phyloP scores from a whole-genome alignment of 2,888 invertebrate genomes.

The Malthinus seriepunctatus region DNA sequence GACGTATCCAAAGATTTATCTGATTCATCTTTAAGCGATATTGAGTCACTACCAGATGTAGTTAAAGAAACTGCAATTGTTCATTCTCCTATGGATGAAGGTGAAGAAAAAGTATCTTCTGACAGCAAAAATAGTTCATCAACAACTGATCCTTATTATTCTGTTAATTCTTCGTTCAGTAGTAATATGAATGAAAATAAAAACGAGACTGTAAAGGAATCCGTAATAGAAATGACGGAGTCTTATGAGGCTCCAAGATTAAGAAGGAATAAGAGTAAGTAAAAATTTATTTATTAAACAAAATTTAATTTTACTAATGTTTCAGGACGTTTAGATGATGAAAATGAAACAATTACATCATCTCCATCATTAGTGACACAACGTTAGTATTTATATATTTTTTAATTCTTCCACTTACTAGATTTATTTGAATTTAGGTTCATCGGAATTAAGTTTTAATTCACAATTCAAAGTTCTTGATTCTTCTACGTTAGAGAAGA shows the following conservation, averaged over 20 bases:
- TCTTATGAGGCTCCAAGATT: background rate
- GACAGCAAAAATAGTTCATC: constrained; percentile 10
- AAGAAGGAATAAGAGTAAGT: background rate
- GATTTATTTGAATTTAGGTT: too few relatives aligned
- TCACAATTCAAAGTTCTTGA: too few relatives aligned
- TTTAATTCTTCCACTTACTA: too few relatives aligned
- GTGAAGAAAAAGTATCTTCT: background rate
- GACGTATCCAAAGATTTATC: constrained; percentile 20
- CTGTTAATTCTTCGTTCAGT: constrained; percentile 37
- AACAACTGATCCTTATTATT: constrained; percentile 37
- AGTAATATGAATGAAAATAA: constrained; percentile 13
- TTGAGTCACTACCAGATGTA: constrained; percentile 1
- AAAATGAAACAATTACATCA: background rate
- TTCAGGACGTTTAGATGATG: background rate
- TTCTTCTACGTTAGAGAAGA: too few relatives aligned
- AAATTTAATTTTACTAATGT: background rate
- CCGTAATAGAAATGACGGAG: background rate
- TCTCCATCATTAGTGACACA: background rate
- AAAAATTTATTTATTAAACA: background rate
- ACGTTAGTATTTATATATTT: background rate
- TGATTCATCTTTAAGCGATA: constrained; percentile 20
- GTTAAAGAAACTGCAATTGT: constrained; percentile 17
- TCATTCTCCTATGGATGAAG: constrained; percentile 2
- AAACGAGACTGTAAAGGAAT: background rate
- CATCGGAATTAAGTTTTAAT: too few relatives aligned